Evolutionary conservation across 2,113 vertebrate species (phyloP).

Genomic region (Anolis carolinensis): DNA sequence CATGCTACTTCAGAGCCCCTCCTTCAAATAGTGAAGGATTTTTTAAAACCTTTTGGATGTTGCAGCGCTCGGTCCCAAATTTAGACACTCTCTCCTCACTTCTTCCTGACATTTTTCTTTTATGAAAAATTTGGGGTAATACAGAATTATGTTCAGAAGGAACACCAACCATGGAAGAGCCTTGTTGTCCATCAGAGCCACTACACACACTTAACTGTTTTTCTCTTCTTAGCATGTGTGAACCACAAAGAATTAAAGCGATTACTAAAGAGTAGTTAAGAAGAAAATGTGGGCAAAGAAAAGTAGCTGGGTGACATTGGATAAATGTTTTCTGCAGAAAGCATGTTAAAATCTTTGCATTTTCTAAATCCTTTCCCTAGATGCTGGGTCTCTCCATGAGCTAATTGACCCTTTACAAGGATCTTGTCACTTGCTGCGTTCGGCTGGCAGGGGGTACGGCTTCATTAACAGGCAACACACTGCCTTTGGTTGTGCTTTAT

Average conservation of each 20-base stretch:
- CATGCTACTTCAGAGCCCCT: too few species aligned
- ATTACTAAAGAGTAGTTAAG: neutral
- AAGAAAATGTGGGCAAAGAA: too few species aligned
- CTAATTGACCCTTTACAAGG: conserved; percentile 17
- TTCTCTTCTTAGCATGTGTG: neutral
- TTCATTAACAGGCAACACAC: conserved; percentile 17
- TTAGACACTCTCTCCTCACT: too few species aligned
- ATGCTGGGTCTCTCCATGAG: neutral
- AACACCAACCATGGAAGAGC: neutral
- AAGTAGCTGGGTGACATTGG: neutral
- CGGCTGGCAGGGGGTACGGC: conserved; percentile 7
- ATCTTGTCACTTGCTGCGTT: conserved; percentile 23
- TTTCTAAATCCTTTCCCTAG: conserved; percentile 12
- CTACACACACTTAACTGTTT: neutral
- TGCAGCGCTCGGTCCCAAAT: too few species aligned
- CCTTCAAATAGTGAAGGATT: too few species aligned
- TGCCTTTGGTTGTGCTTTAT: neutral
- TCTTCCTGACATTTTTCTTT: too few species aligned
- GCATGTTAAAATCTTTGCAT: conserved; percentile 21
- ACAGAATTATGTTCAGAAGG: too few species aligned
- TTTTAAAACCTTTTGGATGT: too few species aligned
- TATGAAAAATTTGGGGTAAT: too few species aligned
- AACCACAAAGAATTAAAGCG: neutral
- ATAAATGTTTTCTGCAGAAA: neutral
- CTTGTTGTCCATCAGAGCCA: neutral